Conservation (phyloP, 1,140 invertebrate genomes). For the Bathynomus jamesi region DNA sequence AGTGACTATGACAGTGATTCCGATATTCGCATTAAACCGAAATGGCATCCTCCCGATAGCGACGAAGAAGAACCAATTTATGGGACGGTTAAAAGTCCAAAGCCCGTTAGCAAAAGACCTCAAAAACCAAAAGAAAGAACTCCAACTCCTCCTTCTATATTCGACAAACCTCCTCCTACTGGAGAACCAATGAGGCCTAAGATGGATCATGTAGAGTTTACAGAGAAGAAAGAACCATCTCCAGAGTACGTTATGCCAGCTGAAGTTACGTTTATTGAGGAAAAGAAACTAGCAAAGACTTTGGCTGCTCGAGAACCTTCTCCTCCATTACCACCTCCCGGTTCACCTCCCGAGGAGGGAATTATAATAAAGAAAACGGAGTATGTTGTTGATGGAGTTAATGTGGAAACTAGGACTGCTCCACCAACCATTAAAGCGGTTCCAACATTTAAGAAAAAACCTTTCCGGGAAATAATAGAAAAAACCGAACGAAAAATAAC, state of each 20-base stretch:
- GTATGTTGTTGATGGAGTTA: conserved; percentile 19
- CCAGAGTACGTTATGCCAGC: conserved; percentile 15
- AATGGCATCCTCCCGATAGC: conserved; percentile 44
- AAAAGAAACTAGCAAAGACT: conserved; percentile 9
- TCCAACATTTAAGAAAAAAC: conserved; percentile 19
- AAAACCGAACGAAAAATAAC: conserved; percentile 22
- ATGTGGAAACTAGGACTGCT: conserved; percentile 10
- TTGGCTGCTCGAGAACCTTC: background rate
- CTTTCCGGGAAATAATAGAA: conserved; percentile 21
- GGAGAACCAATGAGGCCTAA: conserved; percentile 48
- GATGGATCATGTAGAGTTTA: conserved; percentile 50
- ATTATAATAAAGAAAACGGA: conserved; percentile 20
- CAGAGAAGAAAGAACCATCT: conserved; percentile 2
- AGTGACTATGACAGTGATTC: conserved; percentile 68
- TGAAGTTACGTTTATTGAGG: conserved; percentile 13
- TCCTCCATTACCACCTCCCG: conserved; percentile 16
- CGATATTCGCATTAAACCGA: conserved; percentile 53
- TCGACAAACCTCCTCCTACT: conserved; percentile 48
- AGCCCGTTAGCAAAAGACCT: conserved; percentile 9
- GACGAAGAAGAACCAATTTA: conserved; percentile 26
- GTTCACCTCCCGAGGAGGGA: conserved; percentile 22
- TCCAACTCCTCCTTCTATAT: conserved; percentile 51
- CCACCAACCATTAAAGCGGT: conserved; percentile 13
- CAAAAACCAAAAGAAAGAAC: conserved; percentile 40
- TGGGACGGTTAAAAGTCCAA: conserved; percentile 21